These are phyloP conservation scores for Rhyzopertha dominica DNA, from an alignment of 1,140 invertebrate species.

Conservation along the genomic window DNA sequence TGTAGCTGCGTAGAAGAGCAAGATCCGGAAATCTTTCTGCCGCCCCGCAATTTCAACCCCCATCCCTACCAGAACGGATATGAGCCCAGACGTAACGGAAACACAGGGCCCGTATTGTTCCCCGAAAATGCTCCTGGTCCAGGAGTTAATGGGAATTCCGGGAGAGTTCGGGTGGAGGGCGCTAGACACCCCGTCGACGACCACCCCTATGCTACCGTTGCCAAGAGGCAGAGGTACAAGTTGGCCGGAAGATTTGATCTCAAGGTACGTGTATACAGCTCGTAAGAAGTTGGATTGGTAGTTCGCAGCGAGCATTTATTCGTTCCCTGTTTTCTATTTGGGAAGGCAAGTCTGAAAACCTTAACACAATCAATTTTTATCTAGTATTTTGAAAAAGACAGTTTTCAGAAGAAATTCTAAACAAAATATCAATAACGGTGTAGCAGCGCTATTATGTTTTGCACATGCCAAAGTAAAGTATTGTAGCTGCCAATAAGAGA, in stretches of 20 bases:
- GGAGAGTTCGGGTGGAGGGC: constrained; percentile 11
- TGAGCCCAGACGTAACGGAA: constrained; percentile 7
- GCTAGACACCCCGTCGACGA: constrained; percentile 24
- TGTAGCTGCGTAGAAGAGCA: constrained; percentile 32
- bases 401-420: too few species aligned
- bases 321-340: too few species aligned
- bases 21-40: constrained; percentile 32
- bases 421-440: too few species aligned
- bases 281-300: too few species aligned
- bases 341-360: too few species aligned
- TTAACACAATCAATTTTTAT: too few species aligned
- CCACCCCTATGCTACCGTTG: constrained; percentile 33
- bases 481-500: too few species aligned
- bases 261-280: constrained; percentile 7
- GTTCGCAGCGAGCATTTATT: too few species aligned
- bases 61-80: constrained; percentile 34
- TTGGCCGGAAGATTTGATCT: constrained; percentile 17
- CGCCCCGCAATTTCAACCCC: constrained; percentile 38
- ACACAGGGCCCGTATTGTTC: constrained; percentile 28
- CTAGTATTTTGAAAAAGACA: too few species aligned
- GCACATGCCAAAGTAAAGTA: too few species aligned
- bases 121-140: constrained; percentile 18
- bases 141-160: constrained; percentile 23
- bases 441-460: too few species aligned
- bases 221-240: constrained; percentile 28